Percentiles rank a stretch among this genome's conserved stretches.
These are phyloP conservation scores for Drosophila auraria DNA, from an alignment of 1,140 invertebrate genomes.

Conservation along the genomic window DNA sequence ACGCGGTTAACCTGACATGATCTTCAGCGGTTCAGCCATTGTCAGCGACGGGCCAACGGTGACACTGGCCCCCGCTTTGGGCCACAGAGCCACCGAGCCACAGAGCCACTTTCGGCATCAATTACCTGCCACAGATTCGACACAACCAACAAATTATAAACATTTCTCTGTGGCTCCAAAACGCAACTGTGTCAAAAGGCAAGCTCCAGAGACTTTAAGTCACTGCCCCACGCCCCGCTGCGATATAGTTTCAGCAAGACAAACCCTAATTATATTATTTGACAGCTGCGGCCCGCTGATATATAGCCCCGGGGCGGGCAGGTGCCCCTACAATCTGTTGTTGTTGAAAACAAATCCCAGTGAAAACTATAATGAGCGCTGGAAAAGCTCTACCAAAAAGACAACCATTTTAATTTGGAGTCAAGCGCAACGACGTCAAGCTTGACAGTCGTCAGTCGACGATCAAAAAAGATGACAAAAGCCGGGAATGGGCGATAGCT, in stretches of 20 bases:
- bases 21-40: conserved; percentile 65
- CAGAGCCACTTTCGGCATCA: conserved; percentile 70
- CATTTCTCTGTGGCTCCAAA: conserved; percentile 57
- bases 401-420: conserved; percentile 68
- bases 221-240: conserved; percentile 28
- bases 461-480: conserved; percentile 74
- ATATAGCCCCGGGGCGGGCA: conserved; percentile 58
- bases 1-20: conserved; percentile 77
- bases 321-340: conserved; percentile 55
- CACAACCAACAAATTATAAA: conserved; percentile 65
- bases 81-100: conserved; percentile 15
- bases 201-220: conserved; percentile 27
- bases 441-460: conserved; percentile 61
- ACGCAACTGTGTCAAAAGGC: conserved; percentile 74
- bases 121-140: conserved; percentile 68
- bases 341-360: conserved; percentile 47
- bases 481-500: conserved; percentile 54
- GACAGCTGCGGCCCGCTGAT: conserved; percentile 64
- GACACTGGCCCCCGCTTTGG: conserved; percentile 42
- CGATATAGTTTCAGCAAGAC: conserved; percentile 67
- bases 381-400: conserved; percentile 62
- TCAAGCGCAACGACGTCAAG: conserved; percentile 71
- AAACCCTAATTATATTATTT: conserved; percentile 80
- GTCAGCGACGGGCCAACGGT: conserved; percentile 60
- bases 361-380: conserved; percentile 75